Conservation (phyloP, 1,140 invertebrate species). For the Drosophila truncata region DNA sequence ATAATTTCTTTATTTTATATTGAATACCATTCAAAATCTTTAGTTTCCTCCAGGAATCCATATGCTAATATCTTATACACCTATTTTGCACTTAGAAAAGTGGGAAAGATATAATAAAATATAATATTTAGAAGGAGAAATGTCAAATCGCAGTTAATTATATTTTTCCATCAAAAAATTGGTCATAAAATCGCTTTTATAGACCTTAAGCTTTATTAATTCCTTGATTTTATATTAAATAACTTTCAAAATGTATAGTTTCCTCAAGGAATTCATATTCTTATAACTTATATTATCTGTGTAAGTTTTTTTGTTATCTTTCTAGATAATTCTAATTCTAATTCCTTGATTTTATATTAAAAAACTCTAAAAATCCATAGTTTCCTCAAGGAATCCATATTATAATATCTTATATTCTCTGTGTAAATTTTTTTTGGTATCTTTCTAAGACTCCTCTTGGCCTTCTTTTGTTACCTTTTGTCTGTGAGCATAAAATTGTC, state of each 20-base stretch:
- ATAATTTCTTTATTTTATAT: not conserved
- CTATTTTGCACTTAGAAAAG: no score
- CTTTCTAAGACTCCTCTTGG: slow-evolving; percentile 5
- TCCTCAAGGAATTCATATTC: not conserved
- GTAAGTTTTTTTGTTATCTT: slow-evolving; percentile 2
- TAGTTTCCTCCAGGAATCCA: no score
- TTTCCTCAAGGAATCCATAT: not conserved
- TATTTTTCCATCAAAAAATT: no score
- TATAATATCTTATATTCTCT: not conserved
- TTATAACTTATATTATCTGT: slow-evolving; percentile 2
- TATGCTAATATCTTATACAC: no score
- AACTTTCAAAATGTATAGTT: not conserved
- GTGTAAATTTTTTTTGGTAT: slow-evolving; percentile 9
- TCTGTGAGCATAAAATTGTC: slow-evolving; percentile 72
- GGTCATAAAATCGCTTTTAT: no score
- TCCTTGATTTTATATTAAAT: not conserved
- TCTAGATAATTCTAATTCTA: no score
- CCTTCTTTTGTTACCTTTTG: slow-evolving; percentile 70
- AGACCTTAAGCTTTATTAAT: not conserved
- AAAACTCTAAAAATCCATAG: not conserved
- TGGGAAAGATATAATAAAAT: no score
- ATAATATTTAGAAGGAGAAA: not conserved
- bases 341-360: not conserved
- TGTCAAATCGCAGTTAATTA: no score
- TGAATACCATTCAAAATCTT: not conserved